Evolutionary conservation across 2,113 vertebrate genomes (phyloP).

Genomic region (human): GRCh38 chr14:53875501-53876000

Average conservation of each 20-base stretch:
- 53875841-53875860: not conserved
- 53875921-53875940: not conserved
- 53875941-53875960: not conserved
- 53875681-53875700: not conserved
- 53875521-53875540: not conserved
- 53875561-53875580: conserved; percentile 54
- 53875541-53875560: conserved; percentile 20
- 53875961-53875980: not conserved
- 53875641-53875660: conserved; percentile 31
- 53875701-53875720: not conserved
- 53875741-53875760: not conserved
- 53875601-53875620: conserved; percentile 17
- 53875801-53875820: not conserved
- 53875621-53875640: conserved; percentile 43
- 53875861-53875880: not conserved
- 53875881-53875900: not conserved
- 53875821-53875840: not conserved
- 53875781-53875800: not conserved
- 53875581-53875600: not conserved
- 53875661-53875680: not conserved
- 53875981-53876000: not conserved
- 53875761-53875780: not conserved
- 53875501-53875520: not conserved
- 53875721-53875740: not conserved
- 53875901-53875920: not conserved